Conservation (phyloP, 92 coral and sea anemone genomes). For the Palythoa grandiflora region DNA sequence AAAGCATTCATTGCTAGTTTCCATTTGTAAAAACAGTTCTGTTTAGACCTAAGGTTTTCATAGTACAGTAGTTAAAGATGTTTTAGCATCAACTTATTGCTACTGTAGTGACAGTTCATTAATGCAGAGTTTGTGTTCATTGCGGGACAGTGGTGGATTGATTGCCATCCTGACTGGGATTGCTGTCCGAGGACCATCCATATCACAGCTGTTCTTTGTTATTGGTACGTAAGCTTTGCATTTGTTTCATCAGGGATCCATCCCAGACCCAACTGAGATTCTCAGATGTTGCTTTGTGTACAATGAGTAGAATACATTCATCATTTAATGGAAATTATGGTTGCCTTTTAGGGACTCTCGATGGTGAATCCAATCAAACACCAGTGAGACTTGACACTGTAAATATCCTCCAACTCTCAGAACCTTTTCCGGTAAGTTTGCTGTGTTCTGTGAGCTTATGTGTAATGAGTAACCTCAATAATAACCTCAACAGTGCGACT, state of each 20-base stretch:
- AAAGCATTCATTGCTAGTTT: neutral
- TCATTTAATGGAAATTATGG: no score
- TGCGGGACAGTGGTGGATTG: slow-evolving; percentile 63
- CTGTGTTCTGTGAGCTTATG: neutral
- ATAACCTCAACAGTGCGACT: no score
- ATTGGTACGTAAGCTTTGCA: slow-evolving; percentile 57
- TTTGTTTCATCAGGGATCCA: neutral
- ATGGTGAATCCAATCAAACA: slow-evolving; percentile 43
- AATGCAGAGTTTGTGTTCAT: neutral
- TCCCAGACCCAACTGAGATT: neutral
- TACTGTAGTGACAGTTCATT: no score
- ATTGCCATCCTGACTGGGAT: slow-evolving; percentile 81
- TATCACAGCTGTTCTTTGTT: slow-evolving; percentile 69
- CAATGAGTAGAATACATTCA: no score
- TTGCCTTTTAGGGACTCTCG: slow-evolving; percentile 57
- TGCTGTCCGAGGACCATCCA: slow-evolving; percentile 66
- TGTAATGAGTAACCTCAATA: neutral
- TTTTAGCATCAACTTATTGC: neutral
- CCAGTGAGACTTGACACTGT: slow-evolving; percentile 70
- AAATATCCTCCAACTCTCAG: slow-evolving; percentile 69
- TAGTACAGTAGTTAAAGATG: neutral
- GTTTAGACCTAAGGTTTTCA: no score
- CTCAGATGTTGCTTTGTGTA: no score
- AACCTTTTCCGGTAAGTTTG: slow-evolving; percentile 72
- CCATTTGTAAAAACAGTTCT: neutral